Evolutionary conservation across 2,888 invertebrate species (phyloP).

Genomic region (Pseudococcus jackbeardsleyi): DNA sequence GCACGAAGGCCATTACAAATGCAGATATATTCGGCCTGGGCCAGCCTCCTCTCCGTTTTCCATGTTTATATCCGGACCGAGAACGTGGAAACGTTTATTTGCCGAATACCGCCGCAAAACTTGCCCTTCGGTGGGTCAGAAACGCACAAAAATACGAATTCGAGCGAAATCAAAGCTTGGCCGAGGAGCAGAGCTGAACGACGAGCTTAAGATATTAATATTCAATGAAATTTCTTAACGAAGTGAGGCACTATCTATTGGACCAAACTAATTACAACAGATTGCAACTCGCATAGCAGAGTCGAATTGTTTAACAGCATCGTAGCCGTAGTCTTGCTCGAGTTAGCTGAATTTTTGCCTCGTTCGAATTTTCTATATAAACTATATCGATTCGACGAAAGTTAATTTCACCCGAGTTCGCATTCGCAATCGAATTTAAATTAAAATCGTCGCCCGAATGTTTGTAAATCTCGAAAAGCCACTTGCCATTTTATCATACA

Average conservation of each 20-base stretch:
- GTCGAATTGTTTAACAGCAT: slow-evolving; percentile 21
- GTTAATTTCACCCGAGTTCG: neutral
- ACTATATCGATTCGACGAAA: slow-evolving; percentile 26
- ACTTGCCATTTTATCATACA: slow-evolving; percentile 13
- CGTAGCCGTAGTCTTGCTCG: neutral
- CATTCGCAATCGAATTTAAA: slow-evolving; percentile 29
- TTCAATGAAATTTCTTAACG: slow-evolving; percentile 46
- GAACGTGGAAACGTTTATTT: neutral
- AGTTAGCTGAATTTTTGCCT: neutral
- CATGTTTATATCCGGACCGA: neutral
- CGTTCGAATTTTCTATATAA: neutral
- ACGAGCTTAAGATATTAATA: slow-evolving; percentile 36
- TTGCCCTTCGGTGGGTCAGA: neutral
- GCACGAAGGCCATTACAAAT: neutral
- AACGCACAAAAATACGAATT: neutral
- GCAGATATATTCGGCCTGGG: neutral
- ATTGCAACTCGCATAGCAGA: slow-evolving; percentile 22
- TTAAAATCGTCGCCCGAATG: slow-evolving; percentile 22
- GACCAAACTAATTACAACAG: slow-evolving; percentile 44
- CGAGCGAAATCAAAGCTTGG: neutral
- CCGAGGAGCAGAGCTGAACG: neutral
- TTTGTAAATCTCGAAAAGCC: slow-evolving; percentile 25
- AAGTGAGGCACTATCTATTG: slow-evolving; percentile 5
- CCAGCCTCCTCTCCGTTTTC: neutral
- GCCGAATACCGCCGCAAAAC: neutral